A percentile compares a stretch with the other conserved stretches of the same genome.
Conservation (phyloP, 2,113 vertebrate genomes). For the Pteropus alecto region DNA sequence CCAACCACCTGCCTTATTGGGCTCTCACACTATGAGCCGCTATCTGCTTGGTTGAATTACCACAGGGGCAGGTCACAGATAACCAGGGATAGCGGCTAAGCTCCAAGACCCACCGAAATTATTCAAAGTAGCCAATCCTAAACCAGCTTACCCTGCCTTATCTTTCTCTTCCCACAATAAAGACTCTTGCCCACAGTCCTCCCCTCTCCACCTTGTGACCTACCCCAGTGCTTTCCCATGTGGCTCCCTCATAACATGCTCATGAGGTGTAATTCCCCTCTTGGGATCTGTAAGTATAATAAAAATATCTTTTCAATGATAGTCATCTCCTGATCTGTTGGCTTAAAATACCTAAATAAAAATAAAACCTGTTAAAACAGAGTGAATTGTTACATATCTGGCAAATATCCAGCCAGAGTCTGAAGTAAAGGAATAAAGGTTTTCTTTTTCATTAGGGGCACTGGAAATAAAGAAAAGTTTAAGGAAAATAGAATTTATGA, state of each 20-base stretch:
- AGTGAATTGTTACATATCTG: not conserved
- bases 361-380: not conserved
- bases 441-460: not conserved
- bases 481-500: not conserved
- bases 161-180: not conserved
- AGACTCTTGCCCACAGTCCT: not conserved
- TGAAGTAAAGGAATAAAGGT: not conserved
- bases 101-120: not conserved
- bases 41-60: not conserved
- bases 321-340: not conserved
- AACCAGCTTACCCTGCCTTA: not conserved
- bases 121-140: not conserved
- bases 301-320: not conserved
- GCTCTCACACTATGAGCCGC: not conserved
- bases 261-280: not conserved
- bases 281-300: not conserved
- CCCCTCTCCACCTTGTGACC: not conserved
- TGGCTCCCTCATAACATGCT: too few relatives aligned
- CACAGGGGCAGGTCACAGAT: not conserved
- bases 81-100: not conserved
- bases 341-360: not conserved
- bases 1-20: not conserved
- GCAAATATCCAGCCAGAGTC: not conserved
- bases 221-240: not conserved
- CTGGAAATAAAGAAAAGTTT: not conserved